Percentiles rank a stretch among this genome's conserved stretches.
These are phyloP conservation scores for Carcharodon carcharias DNA, from an alignment of 2,797 vertebrate genomes.

Conservation along the genomic window DNA sequence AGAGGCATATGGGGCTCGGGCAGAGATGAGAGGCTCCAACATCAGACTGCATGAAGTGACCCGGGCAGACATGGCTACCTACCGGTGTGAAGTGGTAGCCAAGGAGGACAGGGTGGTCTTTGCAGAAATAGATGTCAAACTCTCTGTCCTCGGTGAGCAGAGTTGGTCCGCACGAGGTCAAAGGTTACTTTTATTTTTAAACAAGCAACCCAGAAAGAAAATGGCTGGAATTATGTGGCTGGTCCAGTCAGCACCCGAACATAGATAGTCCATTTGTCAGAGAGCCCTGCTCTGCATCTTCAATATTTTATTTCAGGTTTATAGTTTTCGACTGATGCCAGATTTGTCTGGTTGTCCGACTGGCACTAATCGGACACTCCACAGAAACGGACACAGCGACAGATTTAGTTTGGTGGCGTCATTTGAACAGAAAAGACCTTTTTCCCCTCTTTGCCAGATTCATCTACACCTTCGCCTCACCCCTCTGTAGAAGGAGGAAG, in stretches of 20 bases:
- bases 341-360: not conserved
- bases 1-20: slow-evolving; percentile 72
- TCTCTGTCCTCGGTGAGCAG: slow-evolving; percentile 76
- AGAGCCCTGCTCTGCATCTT: too few relatives aligned
- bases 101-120: slow-evolving; percentile 63
- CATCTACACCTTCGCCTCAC: not conserved
- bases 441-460: not conserved
- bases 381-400: not conserved
- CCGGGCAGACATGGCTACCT: slow-evolving; percentile 78
- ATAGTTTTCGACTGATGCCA: too few relatives aligned
- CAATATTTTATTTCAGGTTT: too few relatives aligned
- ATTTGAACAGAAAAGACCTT: not conserved
- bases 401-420: not conserved
- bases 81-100: slow-evolving; percentile 90
- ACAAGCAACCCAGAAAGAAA: not conserved
- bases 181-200: not conserved
- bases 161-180: not conserved
- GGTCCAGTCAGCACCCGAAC: not conserved
- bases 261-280: too few relatives aligned
- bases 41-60: slow-evolving; percentile 74
- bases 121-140: slow-evolving; percentile 75
- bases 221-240: not conserved
- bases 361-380: not conserved
- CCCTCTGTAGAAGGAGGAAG: not conserved
- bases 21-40: slow-evolving; percentile 72